Evolutionary conservation across 1,140 invertebrate species (phyloP), one percentile per base, ranked within the genome.

Genomic region (Euwallacea similis): DNA sequence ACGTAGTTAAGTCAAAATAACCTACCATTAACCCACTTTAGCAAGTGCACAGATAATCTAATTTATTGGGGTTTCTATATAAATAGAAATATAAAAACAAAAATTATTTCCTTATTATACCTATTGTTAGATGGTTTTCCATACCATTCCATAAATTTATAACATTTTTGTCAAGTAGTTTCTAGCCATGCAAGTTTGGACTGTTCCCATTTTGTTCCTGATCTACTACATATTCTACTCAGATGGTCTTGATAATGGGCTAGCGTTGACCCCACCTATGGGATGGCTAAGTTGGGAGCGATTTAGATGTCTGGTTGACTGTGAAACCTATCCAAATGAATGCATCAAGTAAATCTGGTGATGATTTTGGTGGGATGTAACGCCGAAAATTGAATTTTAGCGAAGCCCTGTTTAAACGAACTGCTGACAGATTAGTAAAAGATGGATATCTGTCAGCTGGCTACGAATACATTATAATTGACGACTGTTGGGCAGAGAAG

Each of bases 401-500:
- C 83, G 94, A 96, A 77, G 79, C 85, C 0, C 80, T 96, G n/a
- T 93, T 95, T 77, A 88, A 86, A 78, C 85, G 88, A 42, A 93
- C 91, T 84, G 90, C 93, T 0, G 91, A 95, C 79, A 77, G 87
- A 10, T 81, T 96, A 78, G 90, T 88, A 1, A 84, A 83, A 7
- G 91, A 94, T 73, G 94, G 94, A 0, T 96, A 93, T 80, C 84
- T 87, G 46, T 88, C 86, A 47, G 89, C 86, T n/a, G 94, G 94
- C 2, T 96, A 95, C 80, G 86, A 93, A 73, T 93, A 93, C 76
- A 85, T 96, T 2, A 93, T 90, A 68, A 90, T 96, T 65, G 94
- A 96, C 79, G 94, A 96, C 81, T 96, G 94, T 79, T 96, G 93
- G 93, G 79, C 91, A 71, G 88, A 89, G 54, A 87, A 87, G 68